Evolutionary conservation across 2,888 invertebrate genomes (phyloP), one percentile per base, ranked within the genome.

Genomic region (Catocala fraxini): DNA sequence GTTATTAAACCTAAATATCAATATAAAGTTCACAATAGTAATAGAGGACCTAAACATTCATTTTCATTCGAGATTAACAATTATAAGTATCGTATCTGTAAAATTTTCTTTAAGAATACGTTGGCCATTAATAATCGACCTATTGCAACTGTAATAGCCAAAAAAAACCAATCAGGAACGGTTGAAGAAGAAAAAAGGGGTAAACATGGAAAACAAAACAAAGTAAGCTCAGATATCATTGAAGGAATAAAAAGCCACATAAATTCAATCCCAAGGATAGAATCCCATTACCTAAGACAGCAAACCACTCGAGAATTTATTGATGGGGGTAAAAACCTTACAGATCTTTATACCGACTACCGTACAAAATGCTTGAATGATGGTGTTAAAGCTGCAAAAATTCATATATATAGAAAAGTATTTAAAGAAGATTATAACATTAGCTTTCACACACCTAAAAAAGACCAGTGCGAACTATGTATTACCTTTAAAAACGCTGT

Each of bases 21-120:
- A 63, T 60, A 64, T 63, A 68, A 62, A 41, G 51, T 55, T 42
- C 53, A 63, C 13, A 61, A 66, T 39, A 62, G 52, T 0, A 62
- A 59, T 54, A 66, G 70, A 61, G 58, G 56, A 41, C 65, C 60
- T 49, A 65, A 65, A 53, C 53, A 60, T 54, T 55, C 45, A 39
- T 73, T 83, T 84, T 58, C 46, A 51, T 62, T 71, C 46, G 53
- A 57, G 13, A 68, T 90, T 87, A 62, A 63, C 25, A 57, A 52
- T 60, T 5, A 15, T 55, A 63, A 59, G 48, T 51, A 47, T 34
- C 64, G 64, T 6, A 59, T 76, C 12, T 73, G 70, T 65, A 70
- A 73, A 60, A 10, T 6, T 1, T 73, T 75, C 53, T 75, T 68
- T 7, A 64, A 12, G n/a, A 73, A 68, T 41, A 71, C 77, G 1